Percentiles rank a stretch among this genome's conserved stretches.
These are phyloP conservation scores for Sipha maydis DNA, from an alignment of 2,888 invertebrate species.

Conservation along the genomic window DNA sequence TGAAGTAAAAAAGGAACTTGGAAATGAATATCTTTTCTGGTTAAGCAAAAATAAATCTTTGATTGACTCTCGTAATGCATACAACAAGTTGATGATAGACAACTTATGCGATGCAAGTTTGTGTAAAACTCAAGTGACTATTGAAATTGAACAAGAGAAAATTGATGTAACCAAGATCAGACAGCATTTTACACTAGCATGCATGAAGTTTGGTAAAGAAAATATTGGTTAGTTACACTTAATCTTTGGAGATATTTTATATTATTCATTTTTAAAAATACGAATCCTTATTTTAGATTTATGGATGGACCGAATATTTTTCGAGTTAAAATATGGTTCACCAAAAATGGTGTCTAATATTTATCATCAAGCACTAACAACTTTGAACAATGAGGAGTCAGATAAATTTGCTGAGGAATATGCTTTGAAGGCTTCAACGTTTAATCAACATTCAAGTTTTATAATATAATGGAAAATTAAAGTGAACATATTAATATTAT, in stretches of 20 bases:
- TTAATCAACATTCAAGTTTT: background rate
- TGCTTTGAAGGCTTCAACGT: background rate
- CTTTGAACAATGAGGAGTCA: constrained; percentile 46
- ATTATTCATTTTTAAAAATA: background rate
- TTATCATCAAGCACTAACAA: constrained; percentile 49
- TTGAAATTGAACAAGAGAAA: constrained; percentile 38
- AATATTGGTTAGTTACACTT: constrained; percentile 30
- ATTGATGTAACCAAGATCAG: constrained; percentile 15
- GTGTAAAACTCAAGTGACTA: constrained; percentile 20
- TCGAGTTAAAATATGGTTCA: constrained; percentile 38
- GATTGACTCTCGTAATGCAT: background rate
- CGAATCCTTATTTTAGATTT: constrained; percentile 13
- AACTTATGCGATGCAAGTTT: constrained; percentile 17
- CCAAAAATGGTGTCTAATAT: constrained; percentile 22
- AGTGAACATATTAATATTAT: too few species aligned
- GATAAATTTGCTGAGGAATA: constrained; percentile 44
- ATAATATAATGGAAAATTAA: background rate
- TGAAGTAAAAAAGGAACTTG: constrained; percentile 30
- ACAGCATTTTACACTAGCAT: constrained; percentile 46
- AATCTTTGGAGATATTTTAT: background rate
- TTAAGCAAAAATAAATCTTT: constrained; percentile 22
- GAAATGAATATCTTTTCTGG: constrained; percentile 25
- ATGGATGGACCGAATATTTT: constrained; percentile 50
- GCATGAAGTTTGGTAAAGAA: constrained; percentile 51
- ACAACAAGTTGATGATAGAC: constrained; percentile 16